A percentile compares a stretch with the other conserved stretches of the same genome.
Conservation (phyloP, 2,113 vertebrate genomes). For the Podarcis raffonei region DNA sequence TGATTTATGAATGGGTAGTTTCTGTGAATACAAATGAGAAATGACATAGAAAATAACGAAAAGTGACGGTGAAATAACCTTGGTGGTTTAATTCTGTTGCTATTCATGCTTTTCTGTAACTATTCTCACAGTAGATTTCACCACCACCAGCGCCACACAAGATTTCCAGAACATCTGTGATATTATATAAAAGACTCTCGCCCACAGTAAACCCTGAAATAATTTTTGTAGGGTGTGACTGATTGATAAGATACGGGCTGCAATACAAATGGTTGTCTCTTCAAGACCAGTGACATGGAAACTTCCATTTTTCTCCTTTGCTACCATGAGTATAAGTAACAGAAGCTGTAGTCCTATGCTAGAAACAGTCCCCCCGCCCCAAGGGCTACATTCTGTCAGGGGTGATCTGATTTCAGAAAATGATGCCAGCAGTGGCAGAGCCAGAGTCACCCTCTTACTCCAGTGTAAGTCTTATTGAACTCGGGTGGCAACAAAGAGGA, state of each 20-base stretch:
- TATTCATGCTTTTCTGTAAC: slow-evolving; percentile 11
- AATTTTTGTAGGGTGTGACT: background rate
- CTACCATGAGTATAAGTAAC: too few species aligned
- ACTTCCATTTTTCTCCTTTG: too few species aligned
- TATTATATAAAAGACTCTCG: background rate
- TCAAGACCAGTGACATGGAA: background rate
- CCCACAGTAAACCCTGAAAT: background rate
- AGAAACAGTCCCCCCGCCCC: too few species aligned
- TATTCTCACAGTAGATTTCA: background rate
- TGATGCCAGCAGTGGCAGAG: too few species aligned
- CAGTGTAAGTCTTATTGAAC: too few species aligned
- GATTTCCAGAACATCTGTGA: background rate
- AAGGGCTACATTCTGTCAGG: too few species aligned
- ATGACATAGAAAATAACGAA: slow-evolving; percentile 13
- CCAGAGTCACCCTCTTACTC: too few species aligned
- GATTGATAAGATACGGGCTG: background rate
- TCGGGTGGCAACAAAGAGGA: too few species aligned
- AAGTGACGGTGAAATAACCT: slow-evolving; percentile 41
- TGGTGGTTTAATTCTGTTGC: slow-evolving; percentile 33
- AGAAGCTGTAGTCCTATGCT: too few species aligned
- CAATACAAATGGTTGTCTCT: background rate
- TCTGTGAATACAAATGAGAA: slow-evolving; percentile 1
- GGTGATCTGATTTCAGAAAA: too few species aligned
- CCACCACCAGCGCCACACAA: background rate
- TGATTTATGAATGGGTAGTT: slow-evolving; percentile 2